A percentile compares a stretch with the other conserved stretches of the same genome.
These are phyloP conservation scores for Platycheirus rosarum DNA, from an alignment of 2,888 invertebrate genomes.

Conservation along the genomic window DNA sequence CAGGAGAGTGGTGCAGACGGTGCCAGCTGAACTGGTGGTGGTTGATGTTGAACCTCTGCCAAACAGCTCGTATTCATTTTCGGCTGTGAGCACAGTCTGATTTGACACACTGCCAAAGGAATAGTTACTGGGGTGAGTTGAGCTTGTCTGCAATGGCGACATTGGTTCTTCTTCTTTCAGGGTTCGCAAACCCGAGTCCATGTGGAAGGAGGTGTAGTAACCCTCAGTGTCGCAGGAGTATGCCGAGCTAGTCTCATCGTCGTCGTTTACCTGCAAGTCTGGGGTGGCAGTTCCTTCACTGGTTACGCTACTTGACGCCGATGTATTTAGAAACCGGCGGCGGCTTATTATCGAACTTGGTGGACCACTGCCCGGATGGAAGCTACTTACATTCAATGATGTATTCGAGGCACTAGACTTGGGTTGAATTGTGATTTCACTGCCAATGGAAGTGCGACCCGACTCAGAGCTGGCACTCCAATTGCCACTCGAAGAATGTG, in stretches of 20 bases:
- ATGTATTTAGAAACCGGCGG: slow-evolving; percentile 87
- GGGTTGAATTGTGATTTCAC: slow-evolving; percentile 89
- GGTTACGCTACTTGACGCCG: slow-evolving; percentile 91
- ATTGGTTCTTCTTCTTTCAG: slow-evolving; percentile 90
- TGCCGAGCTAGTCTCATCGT: slow-evolving; percentile 94
- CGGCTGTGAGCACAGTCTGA: slow-evolving; percentile 88
- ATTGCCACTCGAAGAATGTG: slow-evolving; percentile 95
- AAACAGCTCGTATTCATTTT: slow-evolving; percentile 95
- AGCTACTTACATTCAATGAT: slow-evolving; percentile 85
- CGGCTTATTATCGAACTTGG: slow-evolving; percentile 88
- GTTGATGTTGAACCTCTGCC: slow-evolving; percentile 96
- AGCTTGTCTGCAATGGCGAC: slow-evolving; percentile 89
- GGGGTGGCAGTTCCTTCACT: slow-evolving; percentile 93
- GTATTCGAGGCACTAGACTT: slow-evolving; percentile 89
- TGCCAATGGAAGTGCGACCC: slow-evolving; percentile 92
- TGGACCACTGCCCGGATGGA: slow-evolving; percentile 83
- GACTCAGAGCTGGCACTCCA: slow-evolving; percentile 97
- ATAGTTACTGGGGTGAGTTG: slow-evolving; percentile 85
- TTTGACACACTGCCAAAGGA: slow-evolving; percentile 88
- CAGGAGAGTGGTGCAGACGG: slow-evolving; percentile 92
- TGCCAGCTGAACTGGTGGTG: slow-evolving; percentile 94
- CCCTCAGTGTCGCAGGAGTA: slow-evolving; percentile 99
- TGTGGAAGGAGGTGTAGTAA: slow-evolving; percentile 98
- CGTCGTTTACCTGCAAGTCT: slow-evolving; percentile 90
- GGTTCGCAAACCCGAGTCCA: slow-evolving; percentile 96